Percentiles rank a stretch among this genome's conserved stretches.
Evolutionary conservation across 1,140 invertebrate species (phyloP).

Genomic region (Pissodes strobi): DNA sequence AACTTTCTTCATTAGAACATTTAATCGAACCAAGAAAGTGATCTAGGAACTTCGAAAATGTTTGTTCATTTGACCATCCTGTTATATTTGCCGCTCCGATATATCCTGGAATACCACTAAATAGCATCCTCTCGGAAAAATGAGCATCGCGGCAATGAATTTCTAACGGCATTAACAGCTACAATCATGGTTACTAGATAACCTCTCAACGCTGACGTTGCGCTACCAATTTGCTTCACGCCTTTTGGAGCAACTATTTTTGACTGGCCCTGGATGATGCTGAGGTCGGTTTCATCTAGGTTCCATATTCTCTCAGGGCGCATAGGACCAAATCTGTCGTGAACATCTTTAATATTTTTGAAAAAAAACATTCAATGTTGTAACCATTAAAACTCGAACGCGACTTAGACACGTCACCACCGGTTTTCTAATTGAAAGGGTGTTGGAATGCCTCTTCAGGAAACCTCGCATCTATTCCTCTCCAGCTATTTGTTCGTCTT

Average conservation of each 20-base stretch:
- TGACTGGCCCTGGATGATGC: constrained; percentile 1
- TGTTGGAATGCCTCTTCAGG: too few relatives aligned
- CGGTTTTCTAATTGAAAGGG: too few relatives aligned
- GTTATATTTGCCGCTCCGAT: constrained; percentile 53
- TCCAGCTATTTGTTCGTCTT: too few relatives aligned
- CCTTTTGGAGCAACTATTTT: too few relatives aligned
- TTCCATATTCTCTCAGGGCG: constrained; percentile 22
- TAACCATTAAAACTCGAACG: neutral
- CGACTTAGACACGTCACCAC: neutral
- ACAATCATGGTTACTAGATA: neutral
- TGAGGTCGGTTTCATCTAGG: too few relatives aligned
- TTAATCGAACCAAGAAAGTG: too few relatives aligned
- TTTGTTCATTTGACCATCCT: too few relatives aligned
- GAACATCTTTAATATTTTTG: constrained; percentile 13
- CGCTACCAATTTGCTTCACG: constrained; percentile 8
- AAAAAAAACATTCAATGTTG: constrained; percentile 1
- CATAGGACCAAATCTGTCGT: neutral
- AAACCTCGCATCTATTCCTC: too few relatives aligned
- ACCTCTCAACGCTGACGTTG: constrained; percentile 4
- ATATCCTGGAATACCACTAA: constrained; percentile 44
- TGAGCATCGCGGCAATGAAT: constrained; percentile 24
- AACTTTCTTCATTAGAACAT: too few relatives aligned
- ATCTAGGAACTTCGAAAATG: too few relatives aligned
- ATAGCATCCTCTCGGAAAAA: constrained; percentile 52
- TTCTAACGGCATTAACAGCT: neutral